Percentiles rank a stretch among this genome's conserved stretches.
These are phyloP conservation scores for Bellardia pandia DNA, from an alignment of 2,888 invertebrate species.

Conservation along the genomic window DNA sequence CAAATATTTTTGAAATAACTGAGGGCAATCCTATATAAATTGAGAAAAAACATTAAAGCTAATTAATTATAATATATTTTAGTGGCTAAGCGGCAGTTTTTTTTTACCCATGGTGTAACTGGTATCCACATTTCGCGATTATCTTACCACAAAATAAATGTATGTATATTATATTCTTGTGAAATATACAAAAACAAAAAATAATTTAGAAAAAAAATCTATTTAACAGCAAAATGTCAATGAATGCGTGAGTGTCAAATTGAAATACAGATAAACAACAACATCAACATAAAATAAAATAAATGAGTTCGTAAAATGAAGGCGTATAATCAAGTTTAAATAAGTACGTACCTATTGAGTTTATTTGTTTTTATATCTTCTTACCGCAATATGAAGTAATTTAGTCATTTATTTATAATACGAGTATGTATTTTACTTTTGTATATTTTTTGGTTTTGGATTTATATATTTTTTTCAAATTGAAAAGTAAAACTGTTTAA, in stretches of 20 bases:
- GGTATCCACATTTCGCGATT: no score
- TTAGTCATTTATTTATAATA: slow-evolving; percentile 27
- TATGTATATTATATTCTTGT: slow-evolving; percentile 29
- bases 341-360: slow-evolving; percentile 17
- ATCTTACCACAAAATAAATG: neutral
- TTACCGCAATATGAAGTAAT: slow-evolving; percentile 62
- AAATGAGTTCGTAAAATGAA: slow-evolving; percentile 45
- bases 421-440: neutral
- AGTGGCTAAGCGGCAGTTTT: no score
- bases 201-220: slow-evolving; percentile 6
- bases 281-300: neutral
- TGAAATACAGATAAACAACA: slow-evolving; percentile 29
- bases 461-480: slow-evolving; percentile 29
- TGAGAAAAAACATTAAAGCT: no score
- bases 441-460: neutral
- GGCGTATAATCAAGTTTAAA: slow-evolving; percentile 67
- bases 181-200: slow-evolving; percentile 29
- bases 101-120: no score
- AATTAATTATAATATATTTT: no score
- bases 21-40: no score
- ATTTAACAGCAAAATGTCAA: slow-evolving; percentile 43
- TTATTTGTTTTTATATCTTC: slow-evolving; percentile 33
- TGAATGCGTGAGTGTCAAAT: slow-evolving; percentile 69
- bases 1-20: no score
- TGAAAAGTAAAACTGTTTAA: slow-evolving; percentile 50